Evolutionary conservation across 1,140 invertebrate species (phyloP).

Genomic region (Vanessa atalanta): DNA sequence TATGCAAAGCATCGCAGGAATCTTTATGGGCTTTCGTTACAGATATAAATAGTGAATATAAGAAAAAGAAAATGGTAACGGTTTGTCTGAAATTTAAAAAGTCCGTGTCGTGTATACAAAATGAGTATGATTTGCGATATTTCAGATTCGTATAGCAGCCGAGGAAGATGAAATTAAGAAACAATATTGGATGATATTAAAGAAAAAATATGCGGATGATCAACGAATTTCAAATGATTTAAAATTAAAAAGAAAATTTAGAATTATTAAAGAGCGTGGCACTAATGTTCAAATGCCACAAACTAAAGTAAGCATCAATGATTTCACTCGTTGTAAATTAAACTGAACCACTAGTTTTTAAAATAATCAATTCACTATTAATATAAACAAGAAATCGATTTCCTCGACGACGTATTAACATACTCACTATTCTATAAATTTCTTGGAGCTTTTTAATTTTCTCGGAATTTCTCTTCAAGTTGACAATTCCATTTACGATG

Average conservation of each 20-base stretch:
- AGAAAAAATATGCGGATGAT: constrained; percentile 65
- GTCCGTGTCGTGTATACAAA: no score
- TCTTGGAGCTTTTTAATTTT: neutral
- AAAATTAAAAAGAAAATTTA: constrained; percentile 61
- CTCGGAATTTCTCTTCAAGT: neutral
- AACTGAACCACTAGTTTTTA: neutral
- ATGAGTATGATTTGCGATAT: neutral
- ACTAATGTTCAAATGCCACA: constrained; percentile 73
- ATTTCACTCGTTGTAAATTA: neutral
- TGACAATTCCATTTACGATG: neutral
- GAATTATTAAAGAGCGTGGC: constrained; percentile 69
- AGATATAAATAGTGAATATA: constrained; percentile 63
- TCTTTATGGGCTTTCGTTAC: constrained; percentile 72
- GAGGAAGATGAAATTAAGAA: constrained; percentile 75
- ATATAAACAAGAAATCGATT: neutral
- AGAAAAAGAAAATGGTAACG: constrained; percentile 74
- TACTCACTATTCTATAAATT: neutral
- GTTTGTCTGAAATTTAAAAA: neutral
- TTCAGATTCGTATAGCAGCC: constrained; percentile 66
- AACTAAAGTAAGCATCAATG: constrained; percentile 60
- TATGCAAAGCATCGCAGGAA: constrained; percentile 72
- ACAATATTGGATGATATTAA: constrained; percentile 71
- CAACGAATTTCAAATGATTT: constrained; percentile 46
- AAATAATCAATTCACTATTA: neutral
- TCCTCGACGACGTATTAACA: neutral